Base-by-base conservation (phyloP, 2,888 invertebrate genomes). In the Antheraea assamensis region DNA sequence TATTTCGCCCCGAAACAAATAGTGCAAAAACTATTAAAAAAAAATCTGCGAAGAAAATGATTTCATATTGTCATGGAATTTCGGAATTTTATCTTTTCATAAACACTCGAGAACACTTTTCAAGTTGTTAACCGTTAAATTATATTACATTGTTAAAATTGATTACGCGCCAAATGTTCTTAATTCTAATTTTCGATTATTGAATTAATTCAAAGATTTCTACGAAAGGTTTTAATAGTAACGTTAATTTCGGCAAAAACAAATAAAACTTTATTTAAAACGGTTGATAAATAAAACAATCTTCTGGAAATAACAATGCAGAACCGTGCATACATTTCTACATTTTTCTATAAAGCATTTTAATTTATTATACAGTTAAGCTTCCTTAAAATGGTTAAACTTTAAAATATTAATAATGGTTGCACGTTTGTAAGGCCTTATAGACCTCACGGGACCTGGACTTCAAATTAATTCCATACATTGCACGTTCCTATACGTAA, bases 371-470 rank as follows among this genome's bases (percentile, higher is more conserved):
- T 42, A 7, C 15, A 52, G 19, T 52, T 13, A 58, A 58, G n/a
- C n/a, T 58, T 58, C 52, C 17, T 19, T 17, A 52, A 52, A 21
- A 52, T 52, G 13, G 10, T 13, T 13, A 58, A 58, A 10, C 13
- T 21, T n/a, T 58, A 58, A 13, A 55, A 31, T 70, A 72, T 70
- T 61, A 61, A 86, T 86, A 86, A 85, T 84, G 82, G 80, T 75
- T 80, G 83, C 87, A 90, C 88, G 89, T 90, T 90, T 91, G 92
- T 85, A 83, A 87, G 88, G 88, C 89, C 90, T 87, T 89, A 89
- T 90, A 92, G 91, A 92, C 91, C 93, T 88, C 88, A 82, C 80
- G 84, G 88, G 87, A 88, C 91, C 90, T 90, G 88, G 92, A 91
- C 91, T 87, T 80, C 78, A 86, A 90, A 78, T 79, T 80, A 77